Evolutionary conservation across 2,113 vertebrate species (phyloP).

Genomic region (Nycticryphes semicollaris): DNA sequence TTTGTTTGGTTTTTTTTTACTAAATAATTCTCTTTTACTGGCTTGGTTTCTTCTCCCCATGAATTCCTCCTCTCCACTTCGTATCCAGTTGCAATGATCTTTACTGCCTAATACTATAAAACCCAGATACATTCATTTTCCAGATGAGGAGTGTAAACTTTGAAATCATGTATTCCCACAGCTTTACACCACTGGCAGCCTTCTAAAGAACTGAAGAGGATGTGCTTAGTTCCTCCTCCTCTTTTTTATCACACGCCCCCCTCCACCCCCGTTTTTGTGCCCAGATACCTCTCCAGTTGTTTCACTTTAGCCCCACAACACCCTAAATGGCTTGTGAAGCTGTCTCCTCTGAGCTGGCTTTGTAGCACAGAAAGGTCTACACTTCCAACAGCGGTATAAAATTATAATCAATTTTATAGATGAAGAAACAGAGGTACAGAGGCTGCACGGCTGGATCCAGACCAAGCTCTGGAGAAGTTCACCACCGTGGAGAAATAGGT

Average conservation of each 20-base stretch:
- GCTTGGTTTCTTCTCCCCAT: background rate
- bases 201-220: background rate
- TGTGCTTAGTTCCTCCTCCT: background rate
- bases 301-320: background rate
- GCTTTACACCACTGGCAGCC: background rate
- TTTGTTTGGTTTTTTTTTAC: background rate
- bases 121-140: background rate
- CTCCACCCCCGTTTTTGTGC: background rate
- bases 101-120: background rate
- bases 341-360: background rate
- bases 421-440: background rate
- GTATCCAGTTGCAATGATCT: background rate
- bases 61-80: background rate
- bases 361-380: background rate
- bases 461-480: background rate
- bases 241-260: background rate
- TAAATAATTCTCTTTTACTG: background rate
- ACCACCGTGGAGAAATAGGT: background rate
- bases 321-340: background rate
- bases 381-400: background rate
- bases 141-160: background rate
- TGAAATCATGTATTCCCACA: background rate
- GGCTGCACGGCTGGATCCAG: background rate
- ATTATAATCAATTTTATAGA: background rate
- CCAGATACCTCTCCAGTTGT: rapidly evolving